Conservation (phyloP, 2,113 vertebrate species). For the Corythornis madagascariensis region DNA sequence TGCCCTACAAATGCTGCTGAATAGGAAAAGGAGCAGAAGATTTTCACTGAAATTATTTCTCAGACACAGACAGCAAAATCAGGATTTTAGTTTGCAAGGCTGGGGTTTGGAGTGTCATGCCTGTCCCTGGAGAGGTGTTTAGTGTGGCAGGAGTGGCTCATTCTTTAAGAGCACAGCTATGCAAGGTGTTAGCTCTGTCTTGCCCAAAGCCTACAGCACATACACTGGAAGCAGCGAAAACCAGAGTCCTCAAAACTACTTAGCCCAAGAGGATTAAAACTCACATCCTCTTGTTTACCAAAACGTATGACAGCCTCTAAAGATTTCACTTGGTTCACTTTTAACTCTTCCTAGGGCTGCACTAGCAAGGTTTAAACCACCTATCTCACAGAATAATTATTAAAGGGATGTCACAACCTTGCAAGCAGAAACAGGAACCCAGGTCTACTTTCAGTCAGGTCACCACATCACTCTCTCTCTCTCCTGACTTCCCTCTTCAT, state of each 20-base stretch:
- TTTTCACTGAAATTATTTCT: not conserved
- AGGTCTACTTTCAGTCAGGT: not conserved
- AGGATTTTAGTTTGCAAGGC: not conserved
- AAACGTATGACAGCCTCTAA: not conserved
- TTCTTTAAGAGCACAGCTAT: not conserved
- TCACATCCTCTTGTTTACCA: not conserved
- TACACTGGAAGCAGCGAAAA: not conserved
- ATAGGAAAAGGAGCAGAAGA: not conserved
- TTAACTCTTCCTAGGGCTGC: not conserved
- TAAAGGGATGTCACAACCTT: not conserved
- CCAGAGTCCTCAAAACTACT: not conserved
- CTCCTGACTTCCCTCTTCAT: not conserved
- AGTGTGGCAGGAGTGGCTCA: slow-evolving; percentile 32
- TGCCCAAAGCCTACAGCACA: not conserved
- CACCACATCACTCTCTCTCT: not conserved
- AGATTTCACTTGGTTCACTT: not conserved
- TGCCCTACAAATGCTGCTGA: not conserved
- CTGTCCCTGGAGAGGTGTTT: not conserved
- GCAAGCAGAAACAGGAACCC: not conserved
- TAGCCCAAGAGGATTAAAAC: not conserved
- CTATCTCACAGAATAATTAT: not conserved
- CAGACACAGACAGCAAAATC: not conserved
- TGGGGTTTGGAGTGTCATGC: not conserved
- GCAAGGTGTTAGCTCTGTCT: not conserved
- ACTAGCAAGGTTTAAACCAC: not conserved